Evolutionary conservation across 2,113 vertebrate genomes (phyloP), one percentile per base, ranked within the genome.

Genomic region (Forbesichthys papilliferus): DNA sequence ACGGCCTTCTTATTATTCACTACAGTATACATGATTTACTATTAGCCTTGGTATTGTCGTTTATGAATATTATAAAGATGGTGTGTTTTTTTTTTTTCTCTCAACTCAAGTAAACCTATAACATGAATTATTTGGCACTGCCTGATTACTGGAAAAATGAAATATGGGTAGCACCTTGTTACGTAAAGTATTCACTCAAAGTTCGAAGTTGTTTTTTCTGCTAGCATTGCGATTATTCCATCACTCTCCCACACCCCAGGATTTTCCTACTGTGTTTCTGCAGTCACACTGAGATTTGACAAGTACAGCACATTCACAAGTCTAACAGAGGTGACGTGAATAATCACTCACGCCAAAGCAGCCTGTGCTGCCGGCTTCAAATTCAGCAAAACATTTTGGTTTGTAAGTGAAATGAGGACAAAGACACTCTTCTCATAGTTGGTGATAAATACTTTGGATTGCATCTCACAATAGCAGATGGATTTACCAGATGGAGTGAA

Each of bases 261-360:
- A 42, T 42, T 1, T 9, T 18, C n/a, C 9, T 4, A 66, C 68
- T 47, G 14, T 73, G 74, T 64, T 62, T 81, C 48, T 69, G 67
- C 73, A 64, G n/a, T 80, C 77, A 72, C 58, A 11, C 66, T 69
- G 70, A 69, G 77, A 74, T 77, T 81, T 84, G 71, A 84, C 74
- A 83, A 83, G 78, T 84, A 83, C 80, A 75, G 73, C 76, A 67
- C 74, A 74, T 80, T 87, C 71, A 5, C 80, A 18, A 71, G 33
- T 79, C 72, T 69, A 71, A 59, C 72, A 66, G 69, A 76, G 70
- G 70, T 79, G 82, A 14, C 14, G 51, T 81, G 78, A 85, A 74
- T 83, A 75, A 77, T 78, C 61, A 3, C 63, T 85, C 68, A 52
- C 61, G 64, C 64, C 18, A 59, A 74, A 68, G 36, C 69, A 75